Base-by-base conservation (phyloP, 1,140 invertebrate genomes). In the Cephus cinctus region DNA sequence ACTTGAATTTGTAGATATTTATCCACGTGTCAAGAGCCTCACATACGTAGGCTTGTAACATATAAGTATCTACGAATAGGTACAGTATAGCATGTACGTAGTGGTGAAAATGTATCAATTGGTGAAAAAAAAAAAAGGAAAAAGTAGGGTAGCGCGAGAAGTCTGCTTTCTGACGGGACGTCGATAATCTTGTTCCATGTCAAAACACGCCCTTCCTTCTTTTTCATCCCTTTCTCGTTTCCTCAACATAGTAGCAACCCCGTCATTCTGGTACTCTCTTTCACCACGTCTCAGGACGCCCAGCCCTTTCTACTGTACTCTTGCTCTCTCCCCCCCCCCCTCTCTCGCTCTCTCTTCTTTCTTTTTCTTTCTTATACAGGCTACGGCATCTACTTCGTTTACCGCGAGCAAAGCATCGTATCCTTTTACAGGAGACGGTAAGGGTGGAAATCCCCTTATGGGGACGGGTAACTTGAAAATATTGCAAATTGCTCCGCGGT, bases 121-220 rank as follows among this genome's bases (percentile, higher is more conserved):
- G n/a, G 35, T 11, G 14, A 18, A 18, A 38, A 16, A 11, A 38
- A 38, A 11, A 18, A 11, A 4, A 38, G 12, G 35, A 38, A 14
- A 38, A 18, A 14, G 12, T 11, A 19, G 16, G 20, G 11, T 15
- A 35, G 32, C n/a, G 32, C 6, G 8, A 35, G 14, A 2, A 11
- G 15, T 21, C 21, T 8, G 44, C 18, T 12, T 47, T 39, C 43
- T 56, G 56, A 60, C 56, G 47, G 47, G 36, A 60, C 47, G 58
- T 60, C 58, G 56, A 60, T 60, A 60, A 60, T 58, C 56, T 52
- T 57, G 56, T 57, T 57, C 46, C 43, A 43, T 52, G 56, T 60
- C 56, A 60, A 58, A 58, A 58, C 56, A 56, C 47, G 39, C 52
- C 44, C 35, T 36, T 35, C 38, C 41, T 47, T 43, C 16, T 25